Conservation (phyloP, 2,797 vertebrate genomes). For the Crax fasciolata region DNA sequence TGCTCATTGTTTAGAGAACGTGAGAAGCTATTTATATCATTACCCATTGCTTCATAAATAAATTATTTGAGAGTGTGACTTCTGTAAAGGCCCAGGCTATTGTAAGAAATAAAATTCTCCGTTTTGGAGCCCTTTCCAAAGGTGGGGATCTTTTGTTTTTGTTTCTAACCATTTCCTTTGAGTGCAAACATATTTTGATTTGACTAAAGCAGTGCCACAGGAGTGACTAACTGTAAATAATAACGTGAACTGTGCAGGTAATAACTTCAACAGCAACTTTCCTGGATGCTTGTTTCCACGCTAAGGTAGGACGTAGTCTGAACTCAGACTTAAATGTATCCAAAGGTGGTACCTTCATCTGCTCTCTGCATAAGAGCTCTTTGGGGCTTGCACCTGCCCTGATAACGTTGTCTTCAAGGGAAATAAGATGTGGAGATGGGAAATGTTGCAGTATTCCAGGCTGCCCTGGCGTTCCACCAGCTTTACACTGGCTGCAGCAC, state of each 20-base stretch:
- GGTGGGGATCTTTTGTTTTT: too few relatives aligned
- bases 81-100: not conserved
- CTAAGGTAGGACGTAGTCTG: not conserved
- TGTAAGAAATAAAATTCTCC: not conserved
- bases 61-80: not conserved
- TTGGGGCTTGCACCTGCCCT: not conserved
- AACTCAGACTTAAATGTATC: not conserved
- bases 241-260: not conserved
- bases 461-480: too few relatives aligned
- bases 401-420: not conserved
- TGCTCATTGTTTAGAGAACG: not conserved
- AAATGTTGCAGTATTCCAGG: fast-evolving
- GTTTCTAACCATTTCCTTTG: not conserved
- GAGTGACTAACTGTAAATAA: not conserved
- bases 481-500: not conserved
- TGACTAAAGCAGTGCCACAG: not conserved
- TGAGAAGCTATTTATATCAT: not conserved
- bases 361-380: not conserved
- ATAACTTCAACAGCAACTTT: not conserved
- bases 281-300: not conserved
- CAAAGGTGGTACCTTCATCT: not conserved
- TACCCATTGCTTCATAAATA: not conserved
- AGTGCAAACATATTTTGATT: not conserved
- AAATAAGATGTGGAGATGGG: too few relatives aligned
- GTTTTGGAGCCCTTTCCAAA: too few relatives aligned